Percentiles rank a stretch among this genome's conserved stretches.
phyloP scores from a whole-genome alignment of 2,888 invertebrate genomes.

The Nudaria mundana region DNA sequence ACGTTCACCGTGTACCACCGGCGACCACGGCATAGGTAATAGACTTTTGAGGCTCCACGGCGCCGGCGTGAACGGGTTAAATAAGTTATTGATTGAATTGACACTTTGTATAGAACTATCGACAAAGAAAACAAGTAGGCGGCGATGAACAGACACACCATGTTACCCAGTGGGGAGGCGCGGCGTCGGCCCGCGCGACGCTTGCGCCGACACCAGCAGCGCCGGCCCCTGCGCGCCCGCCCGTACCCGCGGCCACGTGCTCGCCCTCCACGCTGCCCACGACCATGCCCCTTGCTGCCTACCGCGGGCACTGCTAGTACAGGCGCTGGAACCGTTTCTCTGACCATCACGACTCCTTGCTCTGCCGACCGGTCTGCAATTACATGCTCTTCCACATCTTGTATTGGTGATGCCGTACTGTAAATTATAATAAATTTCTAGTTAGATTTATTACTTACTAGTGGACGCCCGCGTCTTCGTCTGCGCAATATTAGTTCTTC shows the following conservation, averaged over 20 bases:
- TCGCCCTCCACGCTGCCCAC: constrained; percentile 36
- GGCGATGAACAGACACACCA: constrained; percentile 71
- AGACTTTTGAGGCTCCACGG: no score
- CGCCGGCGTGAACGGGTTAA: no score
- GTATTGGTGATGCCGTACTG: constrained; percentile 66
- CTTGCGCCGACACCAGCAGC: constrained; percentile 71
- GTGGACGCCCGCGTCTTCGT: no score
- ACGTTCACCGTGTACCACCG: no score
- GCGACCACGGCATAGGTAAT: no score
- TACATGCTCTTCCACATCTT: constrained; percentile 65
- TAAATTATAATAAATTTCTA: constrained; percentile 9
- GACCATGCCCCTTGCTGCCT: constrained; percentile 36
- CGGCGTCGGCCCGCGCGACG: constrained; percentile 71
- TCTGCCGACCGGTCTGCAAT: constrained; percentile 70
- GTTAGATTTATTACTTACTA: no score
- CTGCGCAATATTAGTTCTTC: no score
- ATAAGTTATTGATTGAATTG: no score
- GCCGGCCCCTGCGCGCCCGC: constrained; percentile 57
- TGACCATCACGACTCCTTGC: constrained; percentile 36
- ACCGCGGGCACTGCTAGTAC: constrained; percentile 29
- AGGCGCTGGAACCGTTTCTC: constrained; percentile 27
- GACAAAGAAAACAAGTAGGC: constrained; percentile 54
- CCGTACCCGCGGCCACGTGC: constrained; percentile 65
- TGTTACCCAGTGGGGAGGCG: constrained; percentile 75
- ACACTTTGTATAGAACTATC: no score